These are phyloP conservation scores for Carollia perspicillata DNA, from an alignment of 2,113 vertebrate species.

Conservation along the genomic window DNA sequence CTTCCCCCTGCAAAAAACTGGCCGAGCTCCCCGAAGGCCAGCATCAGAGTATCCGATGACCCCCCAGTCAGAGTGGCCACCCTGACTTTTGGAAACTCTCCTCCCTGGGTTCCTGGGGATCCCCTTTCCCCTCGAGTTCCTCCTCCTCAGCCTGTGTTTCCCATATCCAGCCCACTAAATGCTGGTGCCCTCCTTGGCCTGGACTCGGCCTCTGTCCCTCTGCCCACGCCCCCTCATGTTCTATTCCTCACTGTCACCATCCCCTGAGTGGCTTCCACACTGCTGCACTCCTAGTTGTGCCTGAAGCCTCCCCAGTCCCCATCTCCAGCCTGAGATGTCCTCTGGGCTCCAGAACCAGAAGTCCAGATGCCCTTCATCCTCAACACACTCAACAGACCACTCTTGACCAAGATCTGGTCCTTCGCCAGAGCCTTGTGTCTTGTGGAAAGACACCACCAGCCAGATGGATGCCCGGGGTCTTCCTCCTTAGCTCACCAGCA, in stretches of 20 bases:
- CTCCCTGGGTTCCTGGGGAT: neutral
- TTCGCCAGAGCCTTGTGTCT: neutral
- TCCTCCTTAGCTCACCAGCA: neutral
- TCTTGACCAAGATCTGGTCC: neutral
- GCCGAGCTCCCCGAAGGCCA: neutral
- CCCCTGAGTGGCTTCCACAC: neutral
- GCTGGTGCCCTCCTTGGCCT: neutral
- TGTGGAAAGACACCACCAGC: neutral
- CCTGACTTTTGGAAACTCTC: neutral
- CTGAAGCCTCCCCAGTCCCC: neutral
- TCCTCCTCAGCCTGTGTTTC: neutral
- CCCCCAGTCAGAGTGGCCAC: too few species aligned
- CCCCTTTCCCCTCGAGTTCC: too few species aligned
- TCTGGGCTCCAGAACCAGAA: neutral
- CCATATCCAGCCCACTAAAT: neutral
- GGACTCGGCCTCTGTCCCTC: neutral
- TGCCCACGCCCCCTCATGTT: neutral
- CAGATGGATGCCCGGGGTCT: neutral
- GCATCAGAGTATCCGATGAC: neutral
- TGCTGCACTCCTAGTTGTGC: accelerated
- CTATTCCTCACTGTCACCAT: neutral
- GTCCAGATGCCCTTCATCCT: neutral
- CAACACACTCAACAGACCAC: neutral
- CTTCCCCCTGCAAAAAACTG: neutral
- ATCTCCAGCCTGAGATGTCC: neutral